Base-by-base conservation (phyloP, 2,888 invertebrate genomes). In the Brachycybe producta region DNA sequence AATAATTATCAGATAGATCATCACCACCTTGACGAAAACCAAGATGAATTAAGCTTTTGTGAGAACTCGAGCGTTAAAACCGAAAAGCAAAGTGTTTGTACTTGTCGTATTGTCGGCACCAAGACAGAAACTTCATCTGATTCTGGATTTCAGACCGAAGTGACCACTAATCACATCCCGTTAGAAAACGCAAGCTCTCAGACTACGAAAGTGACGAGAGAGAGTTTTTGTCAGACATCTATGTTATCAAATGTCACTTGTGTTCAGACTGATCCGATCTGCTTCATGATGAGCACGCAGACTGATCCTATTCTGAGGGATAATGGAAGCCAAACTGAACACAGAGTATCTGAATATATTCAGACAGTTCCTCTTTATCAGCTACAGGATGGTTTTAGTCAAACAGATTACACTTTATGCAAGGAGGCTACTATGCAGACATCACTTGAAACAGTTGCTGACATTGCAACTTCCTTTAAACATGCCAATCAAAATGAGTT, bases 111-210 rank as follows among this genome's bases (percentile, higher is more conserved):
- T 36, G 38, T 47, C 26, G 21, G 34, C 26, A 34, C 26, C 15
- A 36, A 47, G 19, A 36, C 26, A 3, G 7, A 8, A 17, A 7
- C 5, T 8, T 23, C 41, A 26, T 27, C 38, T 2, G 38, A 47
- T 24, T 34, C 26, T 7, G 47, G 47, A 8, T 26, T 47, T 5
- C 47, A 47, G 23, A 47, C 47, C 1, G 47, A 47, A 19, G 39
- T 24, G 5, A 47, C 34, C n/a, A 5, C 17, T 17, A 17, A 19
- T 15, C 36, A 36, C 15, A 36, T 11, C 36, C n/a, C 36, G 7
- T 13, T 30, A 5, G 17, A 17, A 13, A 30, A 27, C 2, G 43
- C 5, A n/a, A 13, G 21, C 15, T 30, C 43, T 2, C 43, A 43
- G 43, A 43, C 43, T 21, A 27, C 30, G 4, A 30, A 23, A 5